phyloP scores from a whole-genome alignment of 2,113 vertebrate genomes.

The Hoplias malabaricus region DNA sequence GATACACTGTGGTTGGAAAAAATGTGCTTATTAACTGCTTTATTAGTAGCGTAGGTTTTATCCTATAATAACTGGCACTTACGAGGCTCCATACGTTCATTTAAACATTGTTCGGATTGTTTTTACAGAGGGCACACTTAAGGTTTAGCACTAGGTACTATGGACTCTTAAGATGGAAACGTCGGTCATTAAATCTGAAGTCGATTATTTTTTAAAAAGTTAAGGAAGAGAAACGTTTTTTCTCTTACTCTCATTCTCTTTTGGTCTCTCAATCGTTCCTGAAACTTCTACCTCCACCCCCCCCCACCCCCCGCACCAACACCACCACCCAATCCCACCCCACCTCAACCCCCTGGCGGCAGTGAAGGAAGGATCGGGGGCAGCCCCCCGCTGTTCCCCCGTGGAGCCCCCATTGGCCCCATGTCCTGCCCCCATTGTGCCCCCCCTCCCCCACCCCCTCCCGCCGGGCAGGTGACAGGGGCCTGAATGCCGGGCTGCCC shows the following conservation, averaged over 20 bases:
- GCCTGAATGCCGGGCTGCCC: slow-evolving; percentile 90
- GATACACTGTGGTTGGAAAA: neutral
- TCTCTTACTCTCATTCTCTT: slow-evolving; percentile 19
- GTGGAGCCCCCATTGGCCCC: slow-evolving; percentile 80
- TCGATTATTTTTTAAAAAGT: neutral
- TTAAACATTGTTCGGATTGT: neutral
- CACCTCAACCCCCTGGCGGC: slow-evolving; percentile 68
- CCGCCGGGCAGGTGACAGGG: slow-evolving; percentile 99
- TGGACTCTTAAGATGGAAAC: no score
- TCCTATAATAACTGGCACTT: neutral
- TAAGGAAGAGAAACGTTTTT: neutral
- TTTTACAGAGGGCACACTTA: no score
- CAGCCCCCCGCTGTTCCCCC: slow-evolving; percentile 90
- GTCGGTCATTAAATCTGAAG: neutral
- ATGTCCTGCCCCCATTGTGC: slow-evolving; percentile 84
- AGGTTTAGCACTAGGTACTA: no score
- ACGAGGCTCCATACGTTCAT: neutral
- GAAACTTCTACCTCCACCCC: slow-evolving; percentile 17
- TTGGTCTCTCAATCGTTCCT: slow-evolving; percentile 14
- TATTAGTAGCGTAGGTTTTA: no score
- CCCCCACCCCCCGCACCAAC: slow-evolving; percentile 45
- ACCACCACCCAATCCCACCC: slow-evolving; percentile 15
- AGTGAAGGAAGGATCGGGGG: slow-evolving; percentile 78
- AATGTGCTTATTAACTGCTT: neutral
- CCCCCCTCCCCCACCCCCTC: slow-evolving; percentile 75